Percentiles rank a stretch among this genome's conserved stretches.
These are phyloP conservation scores for Sebastes alutus DNA, from an alignment of 2,797 vertebrate species.

Conservation along the genomic window DNA sequence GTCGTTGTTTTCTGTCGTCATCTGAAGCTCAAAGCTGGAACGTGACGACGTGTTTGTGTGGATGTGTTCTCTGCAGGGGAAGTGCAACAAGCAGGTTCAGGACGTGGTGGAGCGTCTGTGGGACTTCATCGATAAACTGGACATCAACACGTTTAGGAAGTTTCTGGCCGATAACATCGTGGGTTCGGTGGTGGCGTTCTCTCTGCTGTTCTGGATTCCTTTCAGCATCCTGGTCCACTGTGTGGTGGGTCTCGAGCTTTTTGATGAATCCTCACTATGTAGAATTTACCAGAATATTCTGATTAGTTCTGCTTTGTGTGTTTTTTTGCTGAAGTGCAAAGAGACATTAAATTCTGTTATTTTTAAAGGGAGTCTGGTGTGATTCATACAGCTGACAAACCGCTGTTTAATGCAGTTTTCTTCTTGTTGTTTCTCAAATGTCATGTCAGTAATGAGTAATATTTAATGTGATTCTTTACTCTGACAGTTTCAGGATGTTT, in stretches of 20 bases:
- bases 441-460: neutral
- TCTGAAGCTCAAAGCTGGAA: accelerated
- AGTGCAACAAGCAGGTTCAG: conserved; percentile 96
- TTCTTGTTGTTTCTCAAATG: neutral
- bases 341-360: no score
- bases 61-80: conserved; percentile 81
- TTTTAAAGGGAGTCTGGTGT: no score
- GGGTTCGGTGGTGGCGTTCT: conserved; percentile 95
- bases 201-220: conserved; percentile 94
- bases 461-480: neutral
- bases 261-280: no score
- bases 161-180: conserved; percentile 97
- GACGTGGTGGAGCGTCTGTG: conserved; percentile 95
- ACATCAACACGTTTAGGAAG: conserved; percentile 95
- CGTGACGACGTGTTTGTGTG: no score
- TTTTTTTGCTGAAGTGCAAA: no score
- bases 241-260: conserved; percentile 83
- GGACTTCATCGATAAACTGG: conserved; percentile 96
- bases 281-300: no score
- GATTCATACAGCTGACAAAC: no score
- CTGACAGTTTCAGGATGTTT: no score
- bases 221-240: conserved; percentile 96
- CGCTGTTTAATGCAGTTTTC: no score
- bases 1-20: accelerated
- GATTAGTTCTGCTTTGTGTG: no score